Evolutionary conservation across 2,113 vertebrate species (phyloP).

Genomic region (Brienomyrus brachyistius): DNA sequence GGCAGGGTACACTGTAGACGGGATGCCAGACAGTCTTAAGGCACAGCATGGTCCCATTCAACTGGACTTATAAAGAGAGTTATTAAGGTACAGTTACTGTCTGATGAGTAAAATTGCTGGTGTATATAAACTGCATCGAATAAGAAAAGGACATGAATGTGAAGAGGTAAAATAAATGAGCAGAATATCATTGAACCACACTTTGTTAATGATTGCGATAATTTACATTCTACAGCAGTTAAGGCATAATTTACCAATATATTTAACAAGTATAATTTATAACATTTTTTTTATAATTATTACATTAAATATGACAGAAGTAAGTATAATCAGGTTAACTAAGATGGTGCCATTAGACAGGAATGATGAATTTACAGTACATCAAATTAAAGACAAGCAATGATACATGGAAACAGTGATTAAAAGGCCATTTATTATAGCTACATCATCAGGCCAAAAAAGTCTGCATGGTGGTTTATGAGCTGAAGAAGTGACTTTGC

Average conservation of each 20-base stretch:
- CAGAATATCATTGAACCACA: not conserved
- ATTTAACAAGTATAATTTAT: not conserved
- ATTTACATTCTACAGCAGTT: not conserved
- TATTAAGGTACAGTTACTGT: not conserved
- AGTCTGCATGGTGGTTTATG: not conserved
- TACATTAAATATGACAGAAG: not conserved
- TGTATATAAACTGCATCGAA: not conserved
- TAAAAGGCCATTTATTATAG: not conserved
- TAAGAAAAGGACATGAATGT: not conserved
- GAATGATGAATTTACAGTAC: not conserved
- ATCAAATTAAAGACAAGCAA: not conserved
- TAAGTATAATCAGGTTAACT: not conserved
- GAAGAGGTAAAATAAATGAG: not conserved
- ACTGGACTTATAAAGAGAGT: not conserved
- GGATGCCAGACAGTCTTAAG: not conserved
- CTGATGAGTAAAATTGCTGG: not conserved
- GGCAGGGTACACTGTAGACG: not conserved
- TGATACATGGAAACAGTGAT: not conserved
- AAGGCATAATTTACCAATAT: not conserved
- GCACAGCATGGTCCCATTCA: not conserved
- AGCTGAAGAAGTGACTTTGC: not conserved
- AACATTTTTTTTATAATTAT: not conserved
- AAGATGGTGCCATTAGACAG: not conserved
- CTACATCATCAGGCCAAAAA: not conserved
- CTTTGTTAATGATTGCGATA: not conserved